Base-by-base conservation (phyloP, 2,888 invertebrate species). In the Gisinianus flammeolus region DNA sequence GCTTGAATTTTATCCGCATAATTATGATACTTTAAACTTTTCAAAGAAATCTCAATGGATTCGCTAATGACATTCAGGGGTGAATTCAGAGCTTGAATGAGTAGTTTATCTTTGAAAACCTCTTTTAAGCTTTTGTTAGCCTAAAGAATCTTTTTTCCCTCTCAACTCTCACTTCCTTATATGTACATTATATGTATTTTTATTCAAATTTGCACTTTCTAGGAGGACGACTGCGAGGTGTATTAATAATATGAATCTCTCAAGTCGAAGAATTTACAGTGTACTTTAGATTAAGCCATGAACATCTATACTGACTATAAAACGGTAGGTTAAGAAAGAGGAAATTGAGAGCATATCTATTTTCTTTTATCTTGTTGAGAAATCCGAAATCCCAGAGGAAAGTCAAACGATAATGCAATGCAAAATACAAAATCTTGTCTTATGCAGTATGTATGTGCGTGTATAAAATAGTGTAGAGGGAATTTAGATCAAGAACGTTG, bases 1-100 rank as follows among this genome's bases (percentile, higher is more conserved):
- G n/a, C n/a, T n/a, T n/a, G n/a, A n/a, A n/a, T n/a, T n/a, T n/a
- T n/a, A n/a, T n/a, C n/a, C n/a, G n/a, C n/a, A n/a, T n/a, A n/a
- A n/a, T n/a, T n/a, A n/a, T n/a, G n/a, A n/a, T n/a, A 44, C 3
- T 44, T 6, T 26, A 4, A 64, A 64, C 28, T 64, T 64, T 33
- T 31, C 33, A 31, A 67, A 58, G 30, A 31, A 58, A 58, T 58
- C 31, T 58, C 62, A 44, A 30, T 58, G 19, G 58, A 72, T 31
- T 72, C 72, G 58, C 58, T 72, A 72, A 72, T 72, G 72, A 72
- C 72, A 58, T 72, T 58, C 58, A 58, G 31, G 58, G 35, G 72
- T 31, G 24, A 33, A 31, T 16, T 31, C 67, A 33, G 64, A 64
- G 6, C 67, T 31, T 30, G 67, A 33, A 33, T 67, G 67, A 67